Percentiles rank a stretch among this genome's conserved stretches.
Conservation (phyloP, 2,888 invertebrate species). For the Tryphoninae sp. region DNA sequence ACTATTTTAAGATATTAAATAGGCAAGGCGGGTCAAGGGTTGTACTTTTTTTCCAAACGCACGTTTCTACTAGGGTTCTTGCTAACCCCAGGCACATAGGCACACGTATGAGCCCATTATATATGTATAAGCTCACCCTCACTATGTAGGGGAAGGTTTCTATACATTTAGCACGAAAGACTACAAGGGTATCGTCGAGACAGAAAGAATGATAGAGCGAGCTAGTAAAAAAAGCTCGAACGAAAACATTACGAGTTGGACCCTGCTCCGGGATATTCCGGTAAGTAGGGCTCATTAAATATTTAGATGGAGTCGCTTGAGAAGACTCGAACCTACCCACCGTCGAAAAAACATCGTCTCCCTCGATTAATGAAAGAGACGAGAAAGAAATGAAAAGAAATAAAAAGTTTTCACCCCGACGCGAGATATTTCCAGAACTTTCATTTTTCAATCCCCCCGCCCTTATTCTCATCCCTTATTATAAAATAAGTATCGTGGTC, state of each 20-base stretch:
- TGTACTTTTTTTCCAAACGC: too few relatives aligned
- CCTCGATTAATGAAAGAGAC: not conserved
- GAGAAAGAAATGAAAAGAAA: not conserved
- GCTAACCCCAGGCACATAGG: too few relatives aligned
- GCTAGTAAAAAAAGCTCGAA: constrained; percentile 20
- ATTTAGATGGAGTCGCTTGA: constrained; percentile 37
- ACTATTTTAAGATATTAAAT: too few relatives aligned
- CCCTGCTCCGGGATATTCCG: constrained; percentile 39
- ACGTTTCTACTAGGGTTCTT: too few relatives aligned
- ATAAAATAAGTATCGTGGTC: too few relatives aligned
- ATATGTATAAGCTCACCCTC: not conserved
- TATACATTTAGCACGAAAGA: not conserved
- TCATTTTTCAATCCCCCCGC: too few relatives aligned
- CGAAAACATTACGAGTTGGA: constrained; percentile 28
- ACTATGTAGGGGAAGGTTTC: not conserved
- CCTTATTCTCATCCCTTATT: too few relatives aligned
- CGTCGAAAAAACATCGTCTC: constrained; percentile 19
- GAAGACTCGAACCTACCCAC: constrained; percentile 16
- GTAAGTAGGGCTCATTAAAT: constrained; percentile 40
- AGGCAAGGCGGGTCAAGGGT: too few relatives aligned
- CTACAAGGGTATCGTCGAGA: constrained; percentile 9
- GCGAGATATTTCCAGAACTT: too few relatives aligned
- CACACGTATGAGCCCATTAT: not conserved
- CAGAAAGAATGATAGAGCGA: constrained; percentile 21
- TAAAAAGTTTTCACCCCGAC: too few relatives aligned